phyloP scores from a whole-genome alignment of 2,888 invertebrate species.

The Eupithecia inturbata region DNA sequence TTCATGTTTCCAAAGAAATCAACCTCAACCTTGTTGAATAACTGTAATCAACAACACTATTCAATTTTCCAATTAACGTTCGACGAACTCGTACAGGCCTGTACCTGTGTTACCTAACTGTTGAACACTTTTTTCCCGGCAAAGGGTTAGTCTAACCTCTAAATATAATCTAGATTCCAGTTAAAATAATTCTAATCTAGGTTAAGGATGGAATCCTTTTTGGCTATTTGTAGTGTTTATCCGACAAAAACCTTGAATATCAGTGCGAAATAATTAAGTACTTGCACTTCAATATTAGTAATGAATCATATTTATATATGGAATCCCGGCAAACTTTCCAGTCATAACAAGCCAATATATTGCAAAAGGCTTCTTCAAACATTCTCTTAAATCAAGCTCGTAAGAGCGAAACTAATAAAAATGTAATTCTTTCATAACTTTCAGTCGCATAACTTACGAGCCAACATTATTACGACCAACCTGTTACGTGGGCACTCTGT shows the following conservation, averaged over 20 bases:
- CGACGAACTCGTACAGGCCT: background rate
- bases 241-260: background rate
- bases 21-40: constrained; percentile 10
- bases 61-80: background rate
- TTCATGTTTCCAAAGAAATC: constrained; percentile 3
- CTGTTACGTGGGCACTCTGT: constrained; percentile 18
- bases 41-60: background rate
- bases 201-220: background rate
- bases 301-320: no score
- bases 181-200: background rate
- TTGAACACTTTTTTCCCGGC: background rate
- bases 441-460: constrained; percentile 18
- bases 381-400: background rate
- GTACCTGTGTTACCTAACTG: background rate
- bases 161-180: background rate
- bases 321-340: no score
- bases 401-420: background rate
- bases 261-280: no score
- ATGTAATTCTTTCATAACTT: constrained; percentile 17
- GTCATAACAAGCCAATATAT: no score
- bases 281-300: no score
- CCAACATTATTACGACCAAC: constrained; percentile 3
- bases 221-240: background rate
- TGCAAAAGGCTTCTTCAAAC: background rate
- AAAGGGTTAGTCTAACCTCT: background rate